These are phyloP conservation scores for Cactoblastis cactorum DNA, from an alignment of 2,888 invertebrate genomes.

Conservation along the genomic window DNA sequence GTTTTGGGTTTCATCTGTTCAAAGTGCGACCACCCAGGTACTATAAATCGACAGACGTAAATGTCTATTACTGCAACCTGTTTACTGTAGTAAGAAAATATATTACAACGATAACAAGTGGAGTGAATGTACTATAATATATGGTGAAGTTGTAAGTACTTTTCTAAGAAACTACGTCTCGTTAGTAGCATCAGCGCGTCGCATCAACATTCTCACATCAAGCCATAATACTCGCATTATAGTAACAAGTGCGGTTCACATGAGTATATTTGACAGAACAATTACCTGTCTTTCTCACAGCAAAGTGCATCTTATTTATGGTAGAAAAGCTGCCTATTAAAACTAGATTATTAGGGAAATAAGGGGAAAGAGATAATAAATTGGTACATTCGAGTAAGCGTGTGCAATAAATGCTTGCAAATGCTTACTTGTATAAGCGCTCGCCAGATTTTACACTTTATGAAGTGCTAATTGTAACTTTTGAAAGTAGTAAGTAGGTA, in stretches of 20 bases:
- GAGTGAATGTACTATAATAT: background rate
- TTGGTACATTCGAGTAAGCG: too few relatives aligned
- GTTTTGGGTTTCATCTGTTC: too few relatives aligned
- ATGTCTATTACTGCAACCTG: too few relatives aligned
- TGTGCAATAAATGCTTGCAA: too few relatives aligned
- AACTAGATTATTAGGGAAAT: constrained; percentile 32
- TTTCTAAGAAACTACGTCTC: background rate
- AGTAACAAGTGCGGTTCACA: constrained; percentile 55
- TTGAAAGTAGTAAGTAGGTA: too few relatives aligned
- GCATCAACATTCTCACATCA: constrained; percentile 44
- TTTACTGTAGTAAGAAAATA: too few relatives aligned
- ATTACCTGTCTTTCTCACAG: constrained; percentile 60
- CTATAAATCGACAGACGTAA: too few relatives aligned
- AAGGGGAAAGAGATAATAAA: too few relatives aligned
- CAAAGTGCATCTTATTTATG: constrained; percentile 35
- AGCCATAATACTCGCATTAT: constrained; percentile 23
- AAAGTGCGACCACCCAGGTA: too few relatives aligned
- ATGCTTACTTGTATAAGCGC: too few relatives aligned
- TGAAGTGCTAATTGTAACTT: too few relatives aligned
- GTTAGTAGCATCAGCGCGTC: constrained; percentile 18
- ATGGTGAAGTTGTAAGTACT: background rate
- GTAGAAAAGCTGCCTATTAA: constrained; percentile 49
- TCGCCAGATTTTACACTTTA: too few relatives aligned
- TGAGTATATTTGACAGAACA: constrained; percentile 57
- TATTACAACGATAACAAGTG: background rate